phyloP scores from a whole-genome alignment of 2,888 invertebrate genomes.

The Eupsilia transversa region DNA sequence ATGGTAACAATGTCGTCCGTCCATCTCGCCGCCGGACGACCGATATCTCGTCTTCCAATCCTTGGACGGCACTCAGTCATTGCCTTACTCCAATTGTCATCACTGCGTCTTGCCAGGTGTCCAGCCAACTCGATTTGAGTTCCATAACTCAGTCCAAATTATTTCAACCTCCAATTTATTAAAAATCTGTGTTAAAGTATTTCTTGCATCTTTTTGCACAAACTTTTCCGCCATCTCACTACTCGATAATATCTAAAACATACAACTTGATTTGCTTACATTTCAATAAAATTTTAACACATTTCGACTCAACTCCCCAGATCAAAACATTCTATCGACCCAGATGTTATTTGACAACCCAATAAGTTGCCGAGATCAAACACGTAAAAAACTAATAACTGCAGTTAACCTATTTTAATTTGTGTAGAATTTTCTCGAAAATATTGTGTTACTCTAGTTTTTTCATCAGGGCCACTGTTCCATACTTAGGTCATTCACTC shows the following conservation, averaged over 20 bases:
- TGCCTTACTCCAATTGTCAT: background rate
- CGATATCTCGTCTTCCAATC: background rate
- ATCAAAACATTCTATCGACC: constrained; percentile 58
- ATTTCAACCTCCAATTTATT: background rate
- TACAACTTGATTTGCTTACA: constrained; percentile 40
- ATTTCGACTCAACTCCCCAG: constrained; percentile 8
- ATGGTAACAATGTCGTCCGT: background rate
- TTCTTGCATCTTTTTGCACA: background rate
- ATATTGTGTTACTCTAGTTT: constrained; percentile 49
- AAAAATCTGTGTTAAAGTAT: background rate
- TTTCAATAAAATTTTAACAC: constrained; percentile 46
- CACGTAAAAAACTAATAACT: constrained; percentile 40
- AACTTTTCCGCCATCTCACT: constrained; percentile 8
- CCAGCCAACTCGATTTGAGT: background rate
- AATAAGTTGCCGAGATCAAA: constrained; percentile 53
- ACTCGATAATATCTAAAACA: constrained; percentile 9
- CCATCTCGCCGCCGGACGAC: background rate
- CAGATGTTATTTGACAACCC: constrained; percentile 54
- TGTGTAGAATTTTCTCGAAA: constrained; percentile 33
- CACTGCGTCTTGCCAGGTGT: background rate
- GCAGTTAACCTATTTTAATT: constrained; percentile 55
- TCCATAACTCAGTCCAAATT: background rate
- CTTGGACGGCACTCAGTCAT: background rate
- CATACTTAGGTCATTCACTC: constrained; percentile 30
- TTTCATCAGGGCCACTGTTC: constrained; percentile 24